Evolutionary conservation across 2,113 vertebrate genomes (phyloP).

Genomic region (Onychostruthus taczanowskii): DNA sequence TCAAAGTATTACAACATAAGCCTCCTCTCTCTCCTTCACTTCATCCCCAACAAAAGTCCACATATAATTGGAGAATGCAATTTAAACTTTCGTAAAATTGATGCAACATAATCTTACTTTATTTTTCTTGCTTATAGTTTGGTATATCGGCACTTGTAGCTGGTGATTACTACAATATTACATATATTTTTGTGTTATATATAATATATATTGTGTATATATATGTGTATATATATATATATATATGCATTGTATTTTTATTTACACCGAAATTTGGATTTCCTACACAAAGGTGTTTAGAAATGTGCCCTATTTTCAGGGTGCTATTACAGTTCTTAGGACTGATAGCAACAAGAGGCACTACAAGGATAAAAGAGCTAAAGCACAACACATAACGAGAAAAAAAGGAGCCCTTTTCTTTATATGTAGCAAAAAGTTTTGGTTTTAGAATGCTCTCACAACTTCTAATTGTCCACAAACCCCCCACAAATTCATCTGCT

Average conservation of each 20-base stretch:
- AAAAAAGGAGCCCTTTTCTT: neutral
- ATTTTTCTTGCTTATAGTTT: neutral
- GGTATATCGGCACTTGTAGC: neutral
- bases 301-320: neutral
- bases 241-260: neutral
- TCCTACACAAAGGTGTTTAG: rapidly evolving
- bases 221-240: neutral
- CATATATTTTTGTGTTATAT: neutral
- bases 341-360: neutral
- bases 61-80: neutral
- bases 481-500: neutral
- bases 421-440: neutral
- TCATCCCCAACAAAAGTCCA: neutral
- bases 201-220: no score
- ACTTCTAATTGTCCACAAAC: neutral
- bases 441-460: neutral
- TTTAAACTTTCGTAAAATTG: neutral
- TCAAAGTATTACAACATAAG: neutral
- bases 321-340: neutral
- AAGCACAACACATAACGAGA: rapidly evolving
- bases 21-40: neutral
- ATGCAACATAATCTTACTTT: neutral
- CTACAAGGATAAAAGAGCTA: neutral
- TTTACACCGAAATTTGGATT: neutral
- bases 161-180: neutral